Base-by-base conservation (phyloP, 1,140 invertebrate genomes). In the Stegodyphus mimosarum region DNA sequence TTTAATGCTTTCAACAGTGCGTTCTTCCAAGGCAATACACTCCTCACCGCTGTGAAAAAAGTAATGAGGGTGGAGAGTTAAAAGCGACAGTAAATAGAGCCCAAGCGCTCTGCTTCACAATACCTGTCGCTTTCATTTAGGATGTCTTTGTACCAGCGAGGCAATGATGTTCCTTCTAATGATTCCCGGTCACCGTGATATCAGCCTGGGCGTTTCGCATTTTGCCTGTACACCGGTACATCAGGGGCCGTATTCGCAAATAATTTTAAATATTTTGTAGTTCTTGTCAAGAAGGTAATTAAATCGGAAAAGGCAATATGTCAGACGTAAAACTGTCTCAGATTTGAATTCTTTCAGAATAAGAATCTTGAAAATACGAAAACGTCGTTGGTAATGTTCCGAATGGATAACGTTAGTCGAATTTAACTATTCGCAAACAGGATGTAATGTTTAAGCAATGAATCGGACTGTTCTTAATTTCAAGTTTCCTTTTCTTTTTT, bases 71-170 rank as follows among this genome's bases (percentile, higher is more conserved):
- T n/a, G 6, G 15, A 33, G 33, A 55, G 72, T 74, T 15, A 17
- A 74, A 74, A 53, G 51, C 15, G 72, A 18, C 18, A 55, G 72
- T 49, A 53, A 49, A 55, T n/a, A 49, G 50, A 3, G 52, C 9
- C 2, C 7, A n/a, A 50, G 6, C 33, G 33, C 15, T n/a, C 6
- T 66, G 15, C 33, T 17, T 50, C 63, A n/a, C 63, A 66, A 66
- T 50, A 74, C 70, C 80, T 83, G 80, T 83, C 80, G 70, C 71
- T 83, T 83, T 83, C 70, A 74, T 81, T 81, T 81, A 81, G 70
- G 48, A 11, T 33, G 69, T 81, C 70, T 81, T 81, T 81, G 79
- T 81, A 52, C 72, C 33, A 73, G 6, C 69, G 64, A 52, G 70
- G 79, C 52, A 77, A 81, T 18, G 70, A 81, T 72, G 70, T 81